A percentile compares a stretch with the other conserved stretches of the same genome.
Conservation (phyloP, 2,888 invertebrate genomes). For the Heliconius cydno region DNA sequence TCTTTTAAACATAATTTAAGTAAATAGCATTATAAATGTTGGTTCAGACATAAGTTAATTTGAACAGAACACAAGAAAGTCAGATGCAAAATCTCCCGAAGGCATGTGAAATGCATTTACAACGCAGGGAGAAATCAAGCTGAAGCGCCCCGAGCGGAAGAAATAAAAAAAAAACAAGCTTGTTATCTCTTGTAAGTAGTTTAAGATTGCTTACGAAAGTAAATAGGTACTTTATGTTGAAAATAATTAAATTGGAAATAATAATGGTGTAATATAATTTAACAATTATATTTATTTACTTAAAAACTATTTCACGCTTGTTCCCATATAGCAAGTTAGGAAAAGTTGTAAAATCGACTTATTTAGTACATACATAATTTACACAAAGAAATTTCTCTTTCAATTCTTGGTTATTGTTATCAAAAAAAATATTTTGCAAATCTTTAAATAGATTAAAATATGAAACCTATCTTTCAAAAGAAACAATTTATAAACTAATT, state of each 20-base stretch:
- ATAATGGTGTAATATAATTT: too few relatives aligned
- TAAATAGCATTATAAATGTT: background rate
- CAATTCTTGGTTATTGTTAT: too few relatives aligned
- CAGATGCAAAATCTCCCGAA: constrained; percentile 29
- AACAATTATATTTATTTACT: too few relatives aligned
- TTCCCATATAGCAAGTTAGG: too few relatives aligned
- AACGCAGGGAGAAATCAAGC: constrained; percentile 32
- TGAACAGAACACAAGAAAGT: constrained; percentile 9
- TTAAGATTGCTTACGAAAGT: background rate
- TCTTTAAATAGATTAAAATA: too few relatives aligned
- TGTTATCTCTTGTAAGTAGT: background rate
- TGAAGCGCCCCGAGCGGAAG: constrained; percentile 32
- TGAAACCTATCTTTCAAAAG: background rate
- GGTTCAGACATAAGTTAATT: constrained; percentile 7
- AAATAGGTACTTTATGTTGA: too few relatives aligned
- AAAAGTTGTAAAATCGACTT: too few relatives aligned
- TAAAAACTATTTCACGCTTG: background rate
- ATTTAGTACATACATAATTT: background rate
- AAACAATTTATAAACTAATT: background rate
- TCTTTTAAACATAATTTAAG: background rate
- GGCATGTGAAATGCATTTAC: constrained; percentile 38
- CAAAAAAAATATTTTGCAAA: too few relatives aligned
- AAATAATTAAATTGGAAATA: too few relatives aligned
- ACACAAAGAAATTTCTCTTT: background rate
- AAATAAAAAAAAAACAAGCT: constrained; percentile 38